These are phyloP conservation scores for Apis florea DNA, from an alignment of 1,140 invertebrate species.

Conservation along the genomic window DNA sequence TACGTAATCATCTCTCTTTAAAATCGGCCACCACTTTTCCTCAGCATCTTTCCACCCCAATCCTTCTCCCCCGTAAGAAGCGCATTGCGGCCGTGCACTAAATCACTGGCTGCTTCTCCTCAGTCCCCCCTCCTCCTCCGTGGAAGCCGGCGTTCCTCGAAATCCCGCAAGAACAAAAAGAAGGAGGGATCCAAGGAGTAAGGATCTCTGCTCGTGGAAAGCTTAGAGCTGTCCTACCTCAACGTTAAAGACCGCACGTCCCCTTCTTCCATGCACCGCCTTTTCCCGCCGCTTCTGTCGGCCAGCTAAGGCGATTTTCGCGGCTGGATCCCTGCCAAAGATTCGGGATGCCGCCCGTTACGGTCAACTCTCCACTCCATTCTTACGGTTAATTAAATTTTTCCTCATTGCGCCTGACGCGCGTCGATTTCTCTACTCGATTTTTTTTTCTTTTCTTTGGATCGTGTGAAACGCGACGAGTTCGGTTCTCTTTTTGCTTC, in stretches of 20 bases:
- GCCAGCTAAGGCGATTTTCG: slow-evolving; percentile 56
- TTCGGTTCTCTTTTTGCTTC: too few relatives aligned
- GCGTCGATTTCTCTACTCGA: too few relatives aligned
- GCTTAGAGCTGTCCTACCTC: slow-evolving; percentile 62
- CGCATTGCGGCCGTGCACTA: slow-evolving; percentile 65
- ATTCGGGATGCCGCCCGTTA: slow-evolving; percentile 15
- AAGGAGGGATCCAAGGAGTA: slow-evolving; percentile 24
- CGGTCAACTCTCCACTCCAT: slow-evolving; percentile 35
- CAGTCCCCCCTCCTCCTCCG: slow-evolving; percentile 37
- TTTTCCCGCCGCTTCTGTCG: slow-evolving; percentile 15
- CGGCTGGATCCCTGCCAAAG: slow-evolving; percentile 48
- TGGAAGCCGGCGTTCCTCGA: background rate
- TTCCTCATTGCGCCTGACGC: slow-evolving; percentile 14
- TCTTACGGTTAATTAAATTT: slow-evolving; percentile 54
- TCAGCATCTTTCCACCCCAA: slow-evolving; percentile 21
- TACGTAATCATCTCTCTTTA: slow-evolving; percentile 27
- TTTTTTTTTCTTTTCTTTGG: background rate
- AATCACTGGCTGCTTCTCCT: slow-evolving; percentile 67
- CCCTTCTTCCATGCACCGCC: background rate
- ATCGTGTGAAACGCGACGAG: too few relatives aligned
- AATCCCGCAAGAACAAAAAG: slow-evolving; percentile 38
- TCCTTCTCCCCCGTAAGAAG: slow-evolving; percentile 54
- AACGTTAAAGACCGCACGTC: slow-evolving; percentile 61
- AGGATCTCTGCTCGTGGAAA: slow-evolving; percentile 48
- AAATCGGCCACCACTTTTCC: slow-evolving; percentile 27